Conservation (phyloP, 2,888 invertebrate genomes). For the Epicampocera succincta region DNA sequence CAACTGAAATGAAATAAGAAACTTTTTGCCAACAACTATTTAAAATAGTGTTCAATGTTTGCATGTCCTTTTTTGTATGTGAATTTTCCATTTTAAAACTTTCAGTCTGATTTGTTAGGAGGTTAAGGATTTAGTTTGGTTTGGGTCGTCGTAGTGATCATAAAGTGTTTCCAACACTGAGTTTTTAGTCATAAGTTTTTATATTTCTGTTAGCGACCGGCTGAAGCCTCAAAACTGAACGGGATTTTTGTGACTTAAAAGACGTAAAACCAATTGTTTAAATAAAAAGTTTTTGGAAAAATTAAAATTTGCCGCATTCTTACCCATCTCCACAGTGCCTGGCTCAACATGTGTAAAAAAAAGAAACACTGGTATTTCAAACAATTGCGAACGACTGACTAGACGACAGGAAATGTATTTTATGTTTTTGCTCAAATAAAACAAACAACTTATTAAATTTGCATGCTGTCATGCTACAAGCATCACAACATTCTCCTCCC, state of each 20-base stretch:
- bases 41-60: slow-evolving; percentile 25
- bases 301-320: neutral
- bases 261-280: slow-evolving; percentile 28
- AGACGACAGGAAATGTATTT: slow-evolving; percentile 80
- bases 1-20: slow-evolving; percentile 30
- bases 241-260: neutral
- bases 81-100: slow-evolving; percentile 75
- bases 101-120: slow-evolving; percentile 66
- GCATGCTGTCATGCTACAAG: slow-evolving; percentile 74
- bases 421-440: slow-evolving; percentile 74
- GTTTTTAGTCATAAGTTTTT: no score
- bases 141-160: no score
- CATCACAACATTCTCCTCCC: slow-evolving; percentile 28
- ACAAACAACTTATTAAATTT: slow-evolving; percentile 77
- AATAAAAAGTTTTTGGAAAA: neutral
- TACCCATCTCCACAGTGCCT: neutral
- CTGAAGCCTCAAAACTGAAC: no score
- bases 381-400: slow-evolving; percentile 69
- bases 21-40: slow-evolving; percentile 47
- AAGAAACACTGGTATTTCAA: slow-evolving; percentile 11
- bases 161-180: no score
- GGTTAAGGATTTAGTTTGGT: slow-evolving; percentile 55
- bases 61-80: slow-evolving; percentile 70
- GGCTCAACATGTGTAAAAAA: neutral
- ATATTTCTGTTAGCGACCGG: no score